Evolutionary conservation across 2,888 invertebrate species (phyloP).

Genomic region (Synergus itoensis): DNA sequence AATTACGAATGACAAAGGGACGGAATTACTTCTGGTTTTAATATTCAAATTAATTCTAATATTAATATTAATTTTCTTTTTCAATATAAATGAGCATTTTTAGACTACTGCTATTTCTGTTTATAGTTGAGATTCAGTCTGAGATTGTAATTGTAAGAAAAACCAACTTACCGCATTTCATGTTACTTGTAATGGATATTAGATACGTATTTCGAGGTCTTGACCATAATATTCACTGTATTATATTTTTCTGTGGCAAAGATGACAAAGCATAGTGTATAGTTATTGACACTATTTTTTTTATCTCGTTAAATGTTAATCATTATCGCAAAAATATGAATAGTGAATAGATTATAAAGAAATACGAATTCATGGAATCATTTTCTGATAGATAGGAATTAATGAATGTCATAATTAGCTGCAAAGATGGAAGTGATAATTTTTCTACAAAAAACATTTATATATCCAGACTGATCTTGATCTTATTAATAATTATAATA

Average conservation of each 20-base stretch:
- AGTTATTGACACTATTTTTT: not conserved
- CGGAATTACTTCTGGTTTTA: not conserved
- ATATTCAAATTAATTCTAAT: not conserved
- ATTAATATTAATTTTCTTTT: not conserved
- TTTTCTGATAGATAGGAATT: not conserved
- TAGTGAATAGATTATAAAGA: not conserved
- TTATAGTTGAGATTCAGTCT: slow-evolving; percentile 6
- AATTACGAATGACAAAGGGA: not conserved
- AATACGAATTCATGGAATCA: not conserved
- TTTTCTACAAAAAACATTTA: not conserved
- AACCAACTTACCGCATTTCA: slow-evolving; percentile 32
- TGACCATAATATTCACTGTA: slow-evolving; percentile 29
- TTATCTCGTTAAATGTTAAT: not conserved
- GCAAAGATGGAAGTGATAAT: not conserved
- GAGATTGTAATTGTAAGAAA: slow-evolving; percentile 13
- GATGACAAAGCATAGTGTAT: slow-evolving; percentile 7
- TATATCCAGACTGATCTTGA: not conserved
- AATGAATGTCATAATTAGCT: not conserved
- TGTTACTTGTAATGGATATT: slow-evolving; percentile 29
- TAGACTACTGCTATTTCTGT: not conserved
- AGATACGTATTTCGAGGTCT: slow-evolving; percentile 34
- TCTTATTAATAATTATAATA: not conserved
- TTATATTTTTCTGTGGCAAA: slow-evolving; percentile 5
- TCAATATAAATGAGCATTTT: not conserved
- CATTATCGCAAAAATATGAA: not conserved